These are phyloP conservation scores for Spatulosminthurus flaviceps DNA, from an alignment of 2,888 invertebrate genomes.

Conservation along the genomic window DNA sequence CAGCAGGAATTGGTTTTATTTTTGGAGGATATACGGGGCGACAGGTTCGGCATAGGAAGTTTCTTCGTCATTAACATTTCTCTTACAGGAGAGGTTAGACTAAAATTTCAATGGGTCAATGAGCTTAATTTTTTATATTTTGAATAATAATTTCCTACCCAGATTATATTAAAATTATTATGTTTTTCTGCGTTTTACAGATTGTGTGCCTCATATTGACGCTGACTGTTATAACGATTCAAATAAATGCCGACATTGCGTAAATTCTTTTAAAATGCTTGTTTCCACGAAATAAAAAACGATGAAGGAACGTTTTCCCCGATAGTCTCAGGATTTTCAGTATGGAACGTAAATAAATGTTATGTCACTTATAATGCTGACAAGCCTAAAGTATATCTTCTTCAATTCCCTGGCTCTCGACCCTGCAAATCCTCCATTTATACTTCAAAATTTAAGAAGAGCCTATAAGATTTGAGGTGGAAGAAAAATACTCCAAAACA, in stretches of 20 bases:
- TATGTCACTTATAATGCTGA: too few relatives aligned
- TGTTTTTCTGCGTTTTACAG: neutral
- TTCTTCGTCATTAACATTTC: constrained; percentile 19
- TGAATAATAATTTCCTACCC: neutral
- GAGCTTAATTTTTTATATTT: neutral
- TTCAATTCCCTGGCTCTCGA: too few relatives aligned
- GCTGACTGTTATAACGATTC: constrained; percentile 27
- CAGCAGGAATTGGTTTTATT: neutral
- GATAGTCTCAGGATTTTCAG: too few relatives aligned
- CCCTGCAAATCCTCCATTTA: too few relatives aligned
- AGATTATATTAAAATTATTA: neutral
- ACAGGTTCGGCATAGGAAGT: constrained; percentile 15
- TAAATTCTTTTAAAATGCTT: too few relatives aligned
- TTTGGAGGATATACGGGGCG: constrained; percentile 6
- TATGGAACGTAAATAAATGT: too few relatives aligned
- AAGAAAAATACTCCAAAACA: too few relatives aligned
- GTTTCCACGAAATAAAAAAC: too few relatives aligned
- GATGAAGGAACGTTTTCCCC: too few relatives aligned
- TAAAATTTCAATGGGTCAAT: neutral
- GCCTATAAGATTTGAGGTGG: too few relatives aligned
- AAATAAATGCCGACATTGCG: constrained; percentile 2
- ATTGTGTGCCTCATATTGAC: constrained; percentile 21
- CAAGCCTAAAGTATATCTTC: too few relatives aligned
- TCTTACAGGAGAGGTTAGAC: constrained; percentile 25
- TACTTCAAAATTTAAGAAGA: too few relatives aligned